phyloP scores from a whole-genome alignment of 2,888 invertebrate species.

The Limnephilus lunatus region DNA sequence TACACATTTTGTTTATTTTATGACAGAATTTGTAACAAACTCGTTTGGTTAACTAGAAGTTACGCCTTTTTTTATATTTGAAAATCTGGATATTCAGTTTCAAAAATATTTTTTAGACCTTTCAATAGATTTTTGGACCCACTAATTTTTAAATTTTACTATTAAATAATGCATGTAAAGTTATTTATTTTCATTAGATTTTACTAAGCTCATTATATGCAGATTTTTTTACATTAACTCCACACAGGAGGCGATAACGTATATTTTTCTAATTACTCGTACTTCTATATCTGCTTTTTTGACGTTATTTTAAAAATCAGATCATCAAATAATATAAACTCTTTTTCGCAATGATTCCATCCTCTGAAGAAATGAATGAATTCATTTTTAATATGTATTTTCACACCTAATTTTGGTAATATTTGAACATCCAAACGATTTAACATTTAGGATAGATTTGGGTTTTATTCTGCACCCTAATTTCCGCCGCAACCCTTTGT shows the following conservation, averaged over 20 bases:
- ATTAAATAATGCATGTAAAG: no score
- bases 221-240: no score
- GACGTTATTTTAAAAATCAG: neutral
- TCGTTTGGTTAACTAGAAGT: neutral
- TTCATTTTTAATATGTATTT: slow-evolving; percentile 13
- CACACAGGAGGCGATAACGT: no score
- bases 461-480: slow-evolving; percentile 49
- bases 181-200: no score
- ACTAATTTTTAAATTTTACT: no score
- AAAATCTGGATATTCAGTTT: neutral
- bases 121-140: no score
- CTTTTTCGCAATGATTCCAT: neutral
- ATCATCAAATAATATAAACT: neutral
- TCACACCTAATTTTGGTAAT: slow-evolving; percentile 21
- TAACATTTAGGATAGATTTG: slow-evolving; percentile 40
- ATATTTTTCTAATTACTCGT: no score
- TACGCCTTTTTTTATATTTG: neutral
- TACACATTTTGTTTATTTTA: slow-evolving; percentile 15
- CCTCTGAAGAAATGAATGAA: neutral
- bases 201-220: no score
- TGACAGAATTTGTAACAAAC: neutral
- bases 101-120: no score
- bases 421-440: slow-evolving; percentile 32
- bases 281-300: neutral
- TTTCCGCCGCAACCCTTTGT: slow-evolving; percentile 61